phyloP scores from a whole-genome alignment of 2,888 invertebrate genomes.

The Cremastinae sp. region DNA sequence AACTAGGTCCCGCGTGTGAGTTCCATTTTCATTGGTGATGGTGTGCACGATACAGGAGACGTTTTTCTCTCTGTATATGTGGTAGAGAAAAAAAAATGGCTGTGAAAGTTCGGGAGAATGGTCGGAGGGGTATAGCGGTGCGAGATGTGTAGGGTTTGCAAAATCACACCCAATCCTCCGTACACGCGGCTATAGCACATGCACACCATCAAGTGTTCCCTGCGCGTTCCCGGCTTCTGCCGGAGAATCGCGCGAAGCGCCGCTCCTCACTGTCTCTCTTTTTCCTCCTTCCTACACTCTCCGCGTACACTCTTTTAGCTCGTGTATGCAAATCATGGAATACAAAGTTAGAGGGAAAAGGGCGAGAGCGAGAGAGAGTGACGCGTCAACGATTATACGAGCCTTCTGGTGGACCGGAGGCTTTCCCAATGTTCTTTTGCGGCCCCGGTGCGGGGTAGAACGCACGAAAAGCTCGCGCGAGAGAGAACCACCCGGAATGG shows the following conservation, averaged over 20 bases:
- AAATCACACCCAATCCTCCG: conserved; percentile 60
- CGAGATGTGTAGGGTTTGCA: conserved; percentile 53
- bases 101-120: conserved; percentile 42
- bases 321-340: conserved; percentile 75
- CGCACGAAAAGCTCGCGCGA: conserved; percentile 23
- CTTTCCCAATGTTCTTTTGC: conserved; percentile 61
- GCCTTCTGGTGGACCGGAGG: conserved; percentile 57
- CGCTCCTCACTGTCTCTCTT: conserved; percentile 48
- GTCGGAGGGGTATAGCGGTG: conserved; percentile 9
- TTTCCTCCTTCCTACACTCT: conserved; percentile 40
- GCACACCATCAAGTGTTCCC: conserved; percentile 70
- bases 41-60: too few species aligned
- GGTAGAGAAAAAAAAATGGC: conserved; percentile 53
- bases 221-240: conserved; percentile 14
- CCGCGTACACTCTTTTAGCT: conserved; percentile 69
- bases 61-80: conserved; percentile 18
- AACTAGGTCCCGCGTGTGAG: neutral
- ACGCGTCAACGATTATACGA: conserved; percentile 77
- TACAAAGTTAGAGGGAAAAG: conserved; percentile 5
- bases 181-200: conserved; percentile 57
- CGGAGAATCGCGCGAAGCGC: conserved; percentile 36
- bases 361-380: conserved; percentile 63
- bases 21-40: neutral
- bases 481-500: neutral
- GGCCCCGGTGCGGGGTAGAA: conserved; percentile 35